Percentiles rank a stretch among this genome's conserved stretches.
Evolutionary conservation across 1,140 invertebrate species (phyloP).

Genomic region (Eriocheir sinensis): DNA sequence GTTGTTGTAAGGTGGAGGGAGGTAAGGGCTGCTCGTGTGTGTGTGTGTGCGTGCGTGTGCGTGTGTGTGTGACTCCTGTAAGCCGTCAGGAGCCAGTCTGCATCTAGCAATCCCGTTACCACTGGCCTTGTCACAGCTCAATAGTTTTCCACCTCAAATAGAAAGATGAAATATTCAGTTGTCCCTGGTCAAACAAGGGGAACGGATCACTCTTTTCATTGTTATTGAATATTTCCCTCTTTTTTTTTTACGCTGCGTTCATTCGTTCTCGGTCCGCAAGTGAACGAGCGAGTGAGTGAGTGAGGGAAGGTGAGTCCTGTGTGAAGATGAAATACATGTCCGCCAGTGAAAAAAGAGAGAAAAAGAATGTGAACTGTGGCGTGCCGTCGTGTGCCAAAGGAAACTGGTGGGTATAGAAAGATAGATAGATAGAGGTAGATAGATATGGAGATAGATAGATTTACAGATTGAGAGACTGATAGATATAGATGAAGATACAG

Average conservation of each 20-base stretch:
- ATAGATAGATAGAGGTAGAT: neutral
- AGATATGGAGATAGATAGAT: neutral
- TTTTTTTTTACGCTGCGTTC: neutral
- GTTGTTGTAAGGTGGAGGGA: too few relatives aligned
- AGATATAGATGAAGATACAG: neutral
- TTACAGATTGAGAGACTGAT: neutral
- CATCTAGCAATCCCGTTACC: conserved; percentile 1
- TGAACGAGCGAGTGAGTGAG: conserved; percentile 15
- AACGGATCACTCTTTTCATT: conserved; percentile 25
- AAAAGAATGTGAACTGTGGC: neutral
- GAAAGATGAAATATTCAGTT: conserved; percentile 26
- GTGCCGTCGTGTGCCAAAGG: neutral
- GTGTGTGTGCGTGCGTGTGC: conserved; percentile 20
- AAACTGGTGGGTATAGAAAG: neutral
- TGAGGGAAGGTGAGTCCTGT: conserved; percentile 19
- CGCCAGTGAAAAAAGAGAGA: neutral
- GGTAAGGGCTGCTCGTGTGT: too few relatives aligned
- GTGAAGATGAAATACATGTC: neutral
- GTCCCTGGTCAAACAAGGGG: conserved; percentile 9
- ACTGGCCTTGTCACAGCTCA: neutral
- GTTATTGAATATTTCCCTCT: conserved; percentile 17
- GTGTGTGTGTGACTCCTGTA: neutral
- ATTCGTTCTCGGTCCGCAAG: conserved; percentile 9
- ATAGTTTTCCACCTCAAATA: conserved; percentile 25
- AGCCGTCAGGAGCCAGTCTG: neutral